Evolutionary conservation across 2,797 vertebrate species (phyloP), one percentile per base, ranked within the genome.

Genomic region (Strix occidentalis): DNA sequence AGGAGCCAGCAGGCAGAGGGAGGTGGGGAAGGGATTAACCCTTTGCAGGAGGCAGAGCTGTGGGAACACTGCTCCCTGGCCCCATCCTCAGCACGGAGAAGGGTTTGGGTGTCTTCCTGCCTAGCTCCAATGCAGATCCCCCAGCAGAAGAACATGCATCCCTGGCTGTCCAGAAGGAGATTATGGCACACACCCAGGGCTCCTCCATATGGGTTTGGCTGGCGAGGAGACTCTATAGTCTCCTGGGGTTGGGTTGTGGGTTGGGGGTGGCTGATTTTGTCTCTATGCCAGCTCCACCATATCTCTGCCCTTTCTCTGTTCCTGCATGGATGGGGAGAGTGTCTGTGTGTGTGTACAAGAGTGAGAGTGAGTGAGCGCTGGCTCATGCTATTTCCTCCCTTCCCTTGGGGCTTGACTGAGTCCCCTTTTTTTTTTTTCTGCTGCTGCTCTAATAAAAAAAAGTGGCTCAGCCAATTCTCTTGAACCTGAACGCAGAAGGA

Each of bases 391-490:
- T 89, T 94, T 93, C 88, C 88, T 90, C 66, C 82, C 53, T 75
- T 88, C 94, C 92, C 89, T 65, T 39, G 90, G 74, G 94, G 46
- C 86, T 93, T 89, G 64, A 82, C 81, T 85, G 45, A 71, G n/a
- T 93, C 88, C 83, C 13, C 3, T 65, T 84, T 71, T 78, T 84
- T 86, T 86, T 56, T 45, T 45, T 45, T 45, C 56, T 60, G n/a
- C 83, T 68, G 57, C 75, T 0, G 9, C 53, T 91, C 78, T 91
- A 96, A 89, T 94, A 80, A 94, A 87, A 95, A 83, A 89, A 92
- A 80, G 89, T 81, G 86, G 89, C 75, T 94, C 65, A 81, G 79
- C 78, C 93, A 92, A 91, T 96, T 95, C 92, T 92, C 37, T 80
- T 89, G 81, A 94, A 95, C 86, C 90, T 93, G 80, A 95, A 80